Evolutionary conservation across 2,797 vertebrate species (phyloP).

Genomic region (Mormyrops boulengeri): DNA sequence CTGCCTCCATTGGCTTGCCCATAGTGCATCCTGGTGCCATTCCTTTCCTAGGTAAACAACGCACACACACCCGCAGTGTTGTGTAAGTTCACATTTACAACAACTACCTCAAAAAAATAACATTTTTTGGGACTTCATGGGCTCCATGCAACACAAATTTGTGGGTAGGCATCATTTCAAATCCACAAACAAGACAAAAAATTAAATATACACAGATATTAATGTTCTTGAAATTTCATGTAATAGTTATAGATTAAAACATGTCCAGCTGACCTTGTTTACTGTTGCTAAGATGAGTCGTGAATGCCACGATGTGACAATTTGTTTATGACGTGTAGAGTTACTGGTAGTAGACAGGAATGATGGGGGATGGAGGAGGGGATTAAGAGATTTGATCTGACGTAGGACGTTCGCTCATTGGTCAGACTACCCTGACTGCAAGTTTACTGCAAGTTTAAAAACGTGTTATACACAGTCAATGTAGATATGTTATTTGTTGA

Average conservation of each 20-base stretch:
- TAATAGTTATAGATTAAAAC: background rate
- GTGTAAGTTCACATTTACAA: background rate
- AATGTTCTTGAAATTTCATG: background rate
- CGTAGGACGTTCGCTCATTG: background rate
- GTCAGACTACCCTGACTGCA: background rate
- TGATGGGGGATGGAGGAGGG: background rate
- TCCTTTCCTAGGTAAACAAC: too few species aligned
- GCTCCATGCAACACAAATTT: background rate
- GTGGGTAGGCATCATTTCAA: background rate
- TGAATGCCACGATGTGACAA: background rate
- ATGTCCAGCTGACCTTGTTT: background rate
- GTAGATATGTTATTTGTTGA: background rate
- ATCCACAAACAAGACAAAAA: background rate
- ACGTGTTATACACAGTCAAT: background rate
- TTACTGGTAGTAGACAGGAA: background rate
- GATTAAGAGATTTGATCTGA: background rate
- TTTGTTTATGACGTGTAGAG: background rate
- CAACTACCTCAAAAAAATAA: background rate
- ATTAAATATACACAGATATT: background rate
- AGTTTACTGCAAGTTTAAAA: background rate
- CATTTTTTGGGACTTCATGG: too few species aligned
- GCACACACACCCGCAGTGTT: background rate
- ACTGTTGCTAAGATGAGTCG: background rate
- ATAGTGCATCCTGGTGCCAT: too few species aligned
- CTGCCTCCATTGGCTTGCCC: too few species aligned